Percentiles rank a stretch among this genome's conserved stretches.
Evolutionary conservation across 2,113 vertebrate species (phyloP).

Genomic region (Corythoichthys haematopterus): DNA sequence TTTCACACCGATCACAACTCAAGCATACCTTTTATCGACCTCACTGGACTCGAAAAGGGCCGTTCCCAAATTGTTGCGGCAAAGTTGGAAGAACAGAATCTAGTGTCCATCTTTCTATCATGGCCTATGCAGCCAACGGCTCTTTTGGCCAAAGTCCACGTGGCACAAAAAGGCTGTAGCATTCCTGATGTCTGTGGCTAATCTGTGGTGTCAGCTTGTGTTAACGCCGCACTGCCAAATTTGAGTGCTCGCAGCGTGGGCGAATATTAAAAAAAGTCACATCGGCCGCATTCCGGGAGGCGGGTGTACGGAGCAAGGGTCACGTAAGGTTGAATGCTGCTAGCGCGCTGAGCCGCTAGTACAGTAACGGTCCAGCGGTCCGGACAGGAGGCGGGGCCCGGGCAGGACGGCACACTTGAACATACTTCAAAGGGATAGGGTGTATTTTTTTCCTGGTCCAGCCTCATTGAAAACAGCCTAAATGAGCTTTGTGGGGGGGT

Average conservation of each 20-base stretch:
- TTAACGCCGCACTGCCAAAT: constrained; percentile 97
- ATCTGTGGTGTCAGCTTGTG: constrained; percentile 99
- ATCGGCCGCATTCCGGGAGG: constrained; percentile 92
- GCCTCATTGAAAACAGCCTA: constrained; percentile 51
- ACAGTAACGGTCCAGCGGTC: constrained; percentile 58
- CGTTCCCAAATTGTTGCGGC: neutral
- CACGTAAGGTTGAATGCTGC: constrained; percentile 62
- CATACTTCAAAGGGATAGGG: constrained; percentile 54
- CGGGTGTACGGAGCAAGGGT: constrained; percentile 53
- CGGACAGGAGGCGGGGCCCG: constrained; percentile 50
- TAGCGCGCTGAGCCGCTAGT: constrained; percentile 61
- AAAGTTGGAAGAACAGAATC: neutral
- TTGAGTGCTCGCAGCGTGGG: constrained; percentile 86
- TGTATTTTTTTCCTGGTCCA: constrained; percentile 54
- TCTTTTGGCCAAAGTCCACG: constrained; percentile 90
- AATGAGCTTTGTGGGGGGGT: constrained; percentile 51
- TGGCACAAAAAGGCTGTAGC: constrained; percentile 90
- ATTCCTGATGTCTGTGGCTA: constrained; percentile 99
- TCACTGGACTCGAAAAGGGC: neutral
- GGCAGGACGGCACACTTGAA: constrained; percentile 41
- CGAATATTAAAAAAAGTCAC: constrained; percentile 93
- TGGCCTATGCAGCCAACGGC: constrained; percentile 81
- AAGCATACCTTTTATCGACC: neutral
- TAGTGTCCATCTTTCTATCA: constrained; percentile 30
- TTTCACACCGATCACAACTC: neutral